Conservation (phyloP, 1,140 invertebrate genomes). For the Liolophura sinensis region DNA sequence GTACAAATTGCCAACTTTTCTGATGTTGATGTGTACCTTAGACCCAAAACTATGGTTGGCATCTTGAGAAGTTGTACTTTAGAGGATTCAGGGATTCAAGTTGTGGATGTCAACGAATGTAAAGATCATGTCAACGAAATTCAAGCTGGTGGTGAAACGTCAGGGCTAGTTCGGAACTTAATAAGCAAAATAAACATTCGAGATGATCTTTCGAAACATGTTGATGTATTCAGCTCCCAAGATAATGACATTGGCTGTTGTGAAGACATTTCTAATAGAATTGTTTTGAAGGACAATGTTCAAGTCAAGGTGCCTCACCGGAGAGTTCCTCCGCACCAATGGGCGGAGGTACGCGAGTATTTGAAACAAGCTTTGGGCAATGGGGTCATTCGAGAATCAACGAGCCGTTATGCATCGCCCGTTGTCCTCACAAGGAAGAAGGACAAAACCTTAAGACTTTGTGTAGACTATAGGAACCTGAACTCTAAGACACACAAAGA, state of each 20-base stretch:
- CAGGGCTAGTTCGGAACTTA: too few relatives aligned
- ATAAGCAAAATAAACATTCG: too few relatives aligned
- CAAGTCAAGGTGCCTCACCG: constrained; percentile 2
- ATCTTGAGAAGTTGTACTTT: too few relatives aligned
- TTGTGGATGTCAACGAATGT: too few relatives aligned
- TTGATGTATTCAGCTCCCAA: constrained; percentile 11
- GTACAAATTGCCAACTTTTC: too few relatives aligned
- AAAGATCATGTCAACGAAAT: too few relatives aligned
- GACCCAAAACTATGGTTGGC: too few relatives aligned
- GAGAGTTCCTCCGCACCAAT: constrained; percentile 5
- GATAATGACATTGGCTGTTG: constrained; percentile 14
- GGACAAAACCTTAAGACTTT: constrained; percentile 23
- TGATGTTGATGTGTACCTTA: too few relatives aligned
- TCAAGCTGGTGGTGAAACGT: too few relatives aligned
- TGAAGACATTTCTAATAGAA: constrained; percentile 13
- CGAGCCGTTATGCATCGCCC: background rate
- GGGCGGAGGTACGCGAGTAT: background rate
- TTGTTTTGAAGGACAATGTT: constrained; percentile 9
- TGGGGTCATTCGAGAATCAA: background rate
- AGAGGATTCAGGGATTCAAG: too few relatives aligned
- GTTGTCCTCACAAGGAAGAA: constrained; percentile 16
- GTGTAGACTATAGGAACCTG: constrained; percentile 23
- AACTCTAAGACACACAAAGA: constrained; percentile 20
- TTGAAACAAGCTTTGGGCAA: background rate
- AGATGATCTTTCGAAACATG: too few relatives aligned